Conservation (phyloP, 2,888 invertebrate species). For the Chloromyia formosa region DNA sequence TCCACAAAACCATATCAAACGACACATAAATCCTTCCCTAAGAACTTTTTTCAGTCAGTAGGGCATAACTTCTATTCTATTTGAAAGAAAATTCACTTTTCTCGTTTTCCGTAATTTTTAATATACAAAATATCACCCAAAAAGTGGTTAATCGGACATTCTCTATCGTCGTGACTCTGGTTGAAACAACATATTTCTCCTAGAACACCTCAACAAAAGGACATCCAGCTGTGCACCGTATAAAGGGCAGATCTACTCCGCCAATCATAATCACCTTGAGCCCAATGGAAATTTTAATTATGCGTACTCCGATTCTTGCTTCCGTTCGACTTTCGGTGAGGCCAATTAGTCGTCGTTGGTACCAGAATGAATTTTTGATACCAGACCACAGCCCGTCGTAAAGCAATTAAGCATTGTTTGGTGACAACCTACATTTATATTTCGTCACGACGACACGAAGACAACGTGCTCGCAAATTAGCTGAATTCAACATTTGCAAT, state of each 20-base stretch:
- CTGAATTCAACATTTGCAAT: conserved; percentile 29
- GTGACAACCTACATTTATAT: not conserved
- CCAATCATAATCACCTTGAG: conserved; percentile 10
- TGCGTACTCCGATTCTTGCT: not conserved
- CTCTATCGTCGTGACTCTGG: no score
- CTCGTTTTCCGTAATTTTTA: no score
- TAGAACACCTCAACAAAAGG: not conserved
- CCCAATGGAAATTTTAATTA: conserved; percentile 37
- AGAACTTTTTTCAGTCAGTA: no score
- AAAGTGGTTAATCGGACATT: no score
- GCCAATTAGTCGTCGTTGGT: conserved; percentile 17
- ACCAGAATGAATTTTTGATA: conserved; percentile 36
- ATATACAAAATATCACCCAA: no score
- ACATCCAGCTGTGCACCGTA: not conserved
- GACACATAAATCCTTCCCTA: no score
- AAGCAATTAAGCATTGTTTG: conserved; percentile 19
- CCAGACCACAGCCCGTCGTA: conserved; percentile 15
- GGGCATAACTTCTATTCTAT: no score
- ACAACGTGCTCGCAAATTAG: conserved; percentile 20
- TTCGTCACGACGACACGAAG: not conserved
- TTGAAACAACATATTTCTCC: no score
- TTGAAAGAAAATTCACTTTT: no score
- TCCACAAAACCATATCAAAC: no score
- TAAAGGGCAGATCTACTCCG: not conserved
- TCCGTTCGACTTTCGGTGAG: not conserved